Evolutionary conservation across 2,113 vertebrate genomes (phyloP), one percentile per base, ranked within the genome.

Genomic region (Eidolon helvum): DNA sequence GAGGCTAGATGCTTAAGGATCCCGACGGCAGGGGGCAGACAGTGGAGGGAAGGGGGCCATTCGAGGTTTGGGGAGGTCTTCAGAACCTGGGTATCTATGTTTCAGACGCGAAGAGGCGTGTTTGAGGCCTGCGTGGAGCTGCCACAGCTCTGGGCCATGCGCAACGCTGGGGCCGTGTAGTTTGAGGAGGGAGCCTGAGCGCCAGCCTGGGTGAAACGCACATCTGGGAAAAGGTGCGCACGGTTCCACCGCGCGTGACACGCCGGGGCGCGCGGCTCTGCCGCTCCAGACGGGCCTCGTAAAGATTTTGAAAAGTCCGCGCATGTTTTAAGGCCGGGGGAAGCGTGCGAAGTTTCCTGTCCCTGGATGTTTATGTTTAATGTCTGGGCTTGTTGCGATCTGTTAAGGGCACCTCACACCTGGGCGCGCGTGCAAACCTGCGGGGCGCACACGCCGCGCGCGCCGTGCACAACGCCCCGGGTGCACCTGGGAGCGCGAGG

Each of bases 21-120:
- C 12, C 48, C 43, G 11, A 77, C 7, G 22, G 24, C 48, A 10
- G 1, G 0, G 0, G 19, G 10, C 12, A 26, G 22, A 21, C 55
- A 9, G 50, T 0, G 18, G 21, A 15, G n/a, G 1, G 2, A 63
- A 61, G 8, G 10, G 2, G 3, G 10, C 33, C 2, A 35, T 68
- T 40, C 38, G 26, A 35, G 16, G 16, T 61, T 38, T 15, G 8
- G 9, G 5, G 10, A 77, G 12, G 9, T 7, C 18, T 16, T 30
- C 30, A 26, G 55, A 45, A 18, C 63, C 11, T 33, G 19, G 22
- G 24, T n/a, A 24, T 5, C 19, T 38, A n/a, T 5, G 28, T 40
- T n/a, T 19, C 74, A 77, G 38, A 59, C 0, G 4, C 14, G 3
- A 50, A 7, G 18, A 74, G 69, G 43, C 68, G 33, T 8, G 19